Evolutionary conservation across 1,140 invertebrate species (phyloP), one percentile per base, ranked within the genome.

Genomic region (Ceratosolen solmsi): DNA sequence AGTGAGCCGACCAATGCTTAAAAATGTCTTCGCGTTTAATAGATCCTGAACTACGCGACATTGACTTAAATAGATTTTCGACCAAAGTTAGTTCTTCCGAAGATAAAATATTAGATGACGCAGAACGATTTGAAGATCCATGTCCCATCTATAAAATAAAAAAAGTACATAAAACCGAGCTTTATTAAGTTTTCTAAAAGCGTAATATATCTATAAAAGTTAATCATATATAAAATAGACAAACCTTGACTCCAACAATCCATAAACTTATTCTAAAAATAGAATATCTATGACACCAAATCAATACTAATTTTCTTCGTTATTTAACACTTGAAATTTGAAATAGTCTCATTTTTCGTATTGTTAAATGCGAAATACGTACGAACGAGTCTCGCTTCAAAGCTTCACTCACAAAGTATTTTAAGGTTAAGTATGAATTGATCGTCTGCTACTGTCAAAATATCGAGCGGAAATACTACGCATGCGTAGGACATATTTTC

Each of bases 71-170:
- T 0, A 92, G 83, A 54, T 91, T 91, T 60, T 92, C 91, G 25
- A 92, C 90, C 7, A 92, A 74, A n/a, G 84, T 89, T 75, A 89
- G 76, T 85, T 92, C 91, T 5, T 90, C 89, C 20, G 89, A 83
- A 0, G 91, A 91, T 17, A 92, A 80, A 60, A 91, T 90, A 82
- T 91, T 91, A 5, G 87, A 89, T 27, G 90, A 88, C 4, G 89
- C 88, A 54, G 90, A 86, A 13, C 89, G 88, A 84, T 90, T 89
- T 73, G 90, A 91, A 27, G 90, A 90, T 83, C 87, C 90, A 85
- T 91, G 91, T 86, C 91, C 91, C 91, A 91, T 91, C 91, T 92
- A 74, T 36, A 73, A 88, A n/a, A n/a, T n/a, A n/a, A n/a, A n/a
- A n/a, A n/a, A n/a, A n/a, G n/a, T n/a, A n/a, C n/a, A n/a, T n/a